Evolutionary conservation across 2,797 vertebrate species (phyloP).

Genomic region (Acrocephalus scirpaceus): DNA sequence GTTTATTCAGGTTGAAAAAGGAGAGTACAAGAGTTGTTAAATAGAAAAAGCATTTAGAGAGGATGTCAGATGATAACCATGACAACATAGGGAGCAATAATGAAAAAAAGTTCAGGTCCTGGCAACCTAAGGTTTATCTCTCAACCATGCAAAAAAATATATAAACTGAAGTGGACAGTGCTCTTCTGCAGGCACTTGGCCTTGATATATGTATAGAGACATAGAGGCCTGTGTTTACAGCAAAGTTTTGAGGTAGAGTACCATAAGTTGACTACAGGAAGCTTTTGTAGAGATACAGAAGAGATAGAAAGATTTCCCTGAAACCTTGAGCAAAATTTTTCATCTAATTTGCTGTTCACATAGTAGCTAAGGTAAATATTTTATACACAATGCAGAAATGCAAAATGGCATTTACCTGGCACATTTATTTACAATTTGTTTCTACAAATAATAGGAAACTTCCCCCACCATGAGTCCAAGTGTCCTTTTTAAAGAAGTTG

Average conservation of each 20-base stretch:
- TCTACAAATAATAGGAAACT: not conserved
- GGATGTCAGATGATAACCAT: conserved; percentile 67
- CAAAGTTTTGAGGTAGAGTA: not conserved
- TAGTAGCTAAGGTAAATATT: not conserved
- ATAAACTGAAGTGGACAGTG: not conserved
- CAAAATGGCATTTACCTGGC: not conserved
- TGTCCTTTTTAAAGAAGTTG: not conserved
- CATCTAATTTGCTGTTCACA: not conserved
- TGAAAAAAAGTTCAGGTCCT: not conserved
- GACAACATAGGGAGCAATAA: conserved; percentile 66
- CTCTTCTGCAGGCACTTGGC: not conserved
- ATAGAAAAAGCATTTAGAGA: conserved; percentile 60
- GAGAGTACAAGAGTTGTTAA: conserved; percentile 33
- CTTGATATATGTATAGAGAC: not conserved
- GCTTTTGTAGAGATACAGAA: not conserved
- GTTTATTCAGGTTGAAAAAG: conserved; percentile 49
- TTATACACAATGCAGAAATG: not conserved
- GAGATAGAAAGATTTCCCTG: not conserved
- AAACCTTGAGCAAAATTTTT: not conserved
- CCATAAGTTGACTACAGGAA: not conserved
- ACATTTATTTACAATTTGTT: not conserved
- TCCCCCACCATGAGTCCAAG: not conserved
- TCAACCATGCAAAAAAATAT: not conserved
- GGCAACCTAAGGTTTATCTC: conserved; percentile 33
- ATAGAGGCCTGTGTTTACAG: fast-evolving